Base-by-base conservation (phyloP, 1,140 invertebrate genomes). In the Dendroctonus ponderosae region DNA sequence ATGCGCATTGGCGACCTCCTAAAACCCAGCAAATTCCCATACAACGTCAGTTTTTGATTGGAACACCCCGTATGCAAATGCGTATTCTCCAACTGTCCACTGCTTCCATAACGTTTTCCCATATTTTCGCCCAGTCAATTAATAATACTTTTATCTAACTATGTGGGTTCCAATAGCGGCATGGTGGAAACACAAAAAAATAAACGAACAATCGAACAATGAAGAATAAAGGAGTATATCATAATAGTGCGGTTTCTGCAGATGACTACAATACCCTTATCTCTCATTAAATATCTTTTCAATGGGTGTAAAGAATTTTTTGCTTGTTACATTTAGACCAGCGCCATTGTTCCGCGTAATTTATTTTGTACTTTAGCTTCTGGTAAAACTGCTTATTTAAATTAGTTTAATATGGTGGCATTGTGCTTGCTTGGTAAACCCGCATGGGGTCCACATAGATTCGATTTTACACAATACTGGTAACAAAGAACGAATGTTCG, bases 161-260 rank as follows among this genome's bases (percentile, higher is more conserved):
- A 26, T 26, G 26, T 26, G 26, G 26, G 26, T 26, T 26, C 26
- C 26, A 26, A 26, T 26, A 26, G 26, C 26, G 26, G 26, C 26
- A 26, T 26, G 3, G 26, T 26, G 26, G 26, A 26, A 26, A 26
- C 26, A 26, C 26, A 46, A 5, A 49, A 12, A 57, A 65, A 57
- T 40, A n/a, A n/a, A 8, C 14, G 48, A 66, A 66, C 64, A 66
- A 66, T 66, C 59, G 64, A 66, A 66, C 64, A 66, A 66, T 66
- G 64, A 59, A 66, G 64, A 66, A 59, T 59, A 66, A 54, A 66
- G 38, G 64, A 59, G 54, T 58, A 59, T 66, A 66, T 59, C 49
- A 59, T 66, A 66, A 66, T 66, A 58, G 44, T 49, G 62, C 39
- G 41, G 44, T 66, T 66, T 59, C 54, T 57, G 40, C 56, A 53